A percentile compares a stretch with the other conserved stretches of the same genome.
These are phyloP conservation scores for Halcyon chelicuti DNA, from an alignment of 2,797 vertebrate genomes.

Conservation along the genomic window DNA sequence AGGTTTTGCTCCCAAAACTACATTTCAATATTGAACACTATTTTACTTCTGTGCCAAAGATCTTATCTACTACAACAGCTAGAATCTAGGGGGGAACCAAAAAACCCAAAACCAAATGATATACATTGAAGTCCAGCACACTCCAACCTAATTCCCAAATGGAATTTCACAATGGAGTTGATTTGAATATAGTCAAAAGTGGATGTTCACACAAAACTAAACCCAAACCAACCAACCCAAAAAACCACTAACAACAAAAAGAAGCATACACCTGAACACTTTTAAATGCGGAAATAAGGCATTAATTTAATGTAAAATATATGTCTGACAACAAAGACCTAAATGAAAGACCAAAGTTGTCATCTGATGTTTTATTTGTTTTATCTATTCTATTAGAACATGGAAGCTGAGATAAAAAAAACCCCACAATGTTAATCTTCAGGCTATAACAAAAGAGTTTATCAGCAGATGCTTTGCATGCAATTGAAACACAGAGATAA, in stretches of 20 bases:
- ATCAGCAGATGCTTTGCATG: neutral
- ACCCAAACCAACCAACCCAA: neutral
- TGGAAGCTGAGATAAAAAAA: neutral
- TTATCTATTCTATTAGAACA: neutral
- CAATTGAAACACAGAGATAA: conserved; percentile 1
- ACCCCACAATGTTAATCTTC: neutral
- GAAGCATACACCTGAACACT: neutral
- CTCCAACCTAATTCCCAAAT: neutral
- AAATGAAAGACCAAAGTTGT: neutral
- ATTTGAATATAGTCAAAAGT: neutral
- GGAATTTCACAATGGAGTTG: neutral
- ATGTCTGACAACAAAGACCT: neutral
- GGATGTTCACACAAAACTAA: neutral
- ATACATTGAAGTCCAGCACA: neutral
- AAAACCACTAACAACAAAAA: neutral
- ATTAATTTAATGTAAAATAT: neutral
- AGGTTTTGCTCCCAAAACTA: neutral
- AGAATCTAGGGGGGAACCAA: neutral
- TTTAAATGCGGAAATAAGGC: neutral
- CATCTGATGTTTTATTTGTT: neutral
- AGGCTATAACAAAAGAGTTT: neutral
- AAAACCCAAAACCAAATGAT: neutral
- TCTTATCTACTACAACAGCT: neutral
- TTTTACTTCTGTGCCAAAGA: neutral
- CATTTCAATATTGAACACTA: rapidly evolving